A percentile compares a stretch with the other conserved stretches of the same genome.
phyloP scores from a whole-genome alignment of 2,888 invertebrate species.

The Alcis repandata region DNA sequence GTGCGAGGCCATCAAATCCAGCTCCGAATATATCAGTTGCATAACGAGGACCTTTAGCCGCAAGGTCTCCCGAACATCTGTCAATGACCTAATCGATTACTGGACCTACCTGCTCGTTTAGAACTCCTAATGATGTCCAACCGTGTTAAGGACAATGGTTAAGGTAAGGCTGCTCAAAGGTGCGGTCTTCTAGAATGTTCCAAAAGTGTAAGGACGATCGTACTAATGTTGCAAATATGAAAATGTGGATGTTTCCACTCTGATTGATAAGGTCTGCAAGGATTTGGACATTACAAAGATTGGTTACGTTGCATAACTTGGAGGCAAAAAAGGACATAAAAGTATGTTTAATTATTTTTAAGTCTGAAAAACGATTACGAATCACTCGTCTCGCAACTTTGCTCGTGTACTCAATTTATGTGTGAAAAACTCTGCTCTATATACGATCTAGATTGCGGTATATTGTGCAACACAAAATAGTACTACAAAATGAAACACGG shows the following conservation, averaged over 20 bases:
- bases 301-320: too few species aligned
- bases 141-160: slow-evolving; percentile 16
- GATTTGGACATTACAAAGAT: too few species aligned
- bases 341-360: too few species aligned
- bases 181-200: slow-evolving; percentile 13
- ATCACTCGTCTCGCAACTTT: too few species aligned
- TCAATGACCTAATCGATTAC: slow-evolving; percentile 39
- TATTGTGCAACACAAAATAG: neutral
- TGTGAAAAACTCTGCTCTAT: too few species aligned
- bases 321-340: too few species aligned
- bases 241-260: neutral
- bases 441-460: neutral
- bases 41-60: slow-evolving; percentile 35
- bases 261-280: too few species aligned
- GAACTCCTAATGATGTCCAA: slow-evolving; percentile 16
- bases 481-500: slow-evolving; percentile 23
- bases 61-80: slow-evolving; percentile 41
- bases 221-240: neutral
- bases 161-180: slow-evolving; percentile 2
- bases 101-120: slow-evolving; percentile 9
- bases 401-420: too few species aligned
- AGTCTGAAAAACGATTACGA: too few species aligned
- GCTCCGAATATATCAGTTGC: slow-evolving; percentile 38
- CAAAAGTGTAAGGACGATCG: neutral
- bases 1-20: slow-evolving; percentile 42